Percentiles rank a stretch among this genome's conserved stretches.
Evolutionary conservation across 2,797 vertebrate genomes (phyloP).

Genomic region (Pygocentrus nattereri): DNA sequence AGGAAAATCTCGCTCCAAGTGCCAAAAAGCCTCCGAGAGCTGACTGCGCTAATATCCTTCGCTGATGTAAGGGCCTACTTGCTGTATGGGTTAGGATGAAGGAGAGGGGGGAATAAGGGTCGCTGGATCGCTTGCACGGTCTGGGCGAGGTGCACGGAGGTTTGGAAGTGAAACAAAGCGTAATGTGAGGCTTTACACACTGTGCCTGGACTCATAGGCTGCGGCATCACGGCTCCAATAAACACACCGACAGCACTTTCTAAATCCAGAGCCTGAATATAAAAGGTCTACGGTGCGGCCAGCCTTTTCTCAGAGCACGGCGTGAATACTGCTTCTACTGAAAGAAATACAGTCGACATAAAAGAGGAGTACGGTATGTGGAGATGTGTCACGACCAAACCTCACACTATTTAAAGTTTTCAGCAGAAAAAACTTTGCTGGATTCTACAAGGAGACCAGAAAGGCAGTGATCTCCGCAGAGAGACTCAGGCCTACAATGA

Average conservation of each 20-base stretch:
- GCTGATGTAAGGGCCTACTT: slow-evolving; percentile 17
- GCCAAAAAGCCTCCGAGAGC: neutral
- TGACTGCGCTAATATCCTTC: slow-evolving; percentile 32
- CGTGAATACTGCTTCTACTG: slow-evolving; percentile 15
- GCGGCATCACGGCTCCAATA: slow-evolving; percentile 39
- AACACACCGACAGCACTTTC: slow-evolving; percentile 45
- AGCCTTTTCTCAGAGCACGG: slow-evolving; percentile 26
- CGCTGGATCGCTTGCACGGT: slow-evolving; percentile 71
- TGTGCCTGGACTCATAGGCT: slow-evolving; percentile 40
- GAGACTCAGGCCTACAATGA: too few relatives aligned
- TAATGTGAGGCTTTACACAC: slow-evolving; percentile 68
- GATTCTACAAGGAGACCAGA: too few relatives aligned
- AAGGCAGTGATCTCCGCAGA: too few relatives aligned
- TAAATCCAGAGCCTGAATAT: slow-evolving; percentile 35
- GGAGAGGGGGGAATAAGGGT: slow-evolving; percentile 35
- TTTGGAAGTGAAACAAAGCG: slow-evolving; percentile 74
- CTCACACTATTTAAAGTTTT: slow-evolving; percentile 6
- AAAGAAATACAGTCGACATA: neutral
- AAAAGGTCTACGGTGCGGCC: slow-evolving; percentile 7
- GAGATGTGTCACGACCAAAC: neutral
- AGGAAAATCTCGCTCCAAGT: slow-evolving; percentile 57
- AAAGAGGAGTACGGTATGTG: neutral
- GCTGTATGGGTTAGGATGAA: slow-evolving; percentile 69
- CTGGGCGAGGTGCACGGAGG: slow-evolving; percentile 74
- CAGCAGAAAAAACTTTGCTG: slow-evolving; percentile 29